Percentiles rank a stretch among this genome's conserved stretches.
Conservation (phyloP, 2,797 vertebrate species). For the Antrozous pallidus region DNA sequence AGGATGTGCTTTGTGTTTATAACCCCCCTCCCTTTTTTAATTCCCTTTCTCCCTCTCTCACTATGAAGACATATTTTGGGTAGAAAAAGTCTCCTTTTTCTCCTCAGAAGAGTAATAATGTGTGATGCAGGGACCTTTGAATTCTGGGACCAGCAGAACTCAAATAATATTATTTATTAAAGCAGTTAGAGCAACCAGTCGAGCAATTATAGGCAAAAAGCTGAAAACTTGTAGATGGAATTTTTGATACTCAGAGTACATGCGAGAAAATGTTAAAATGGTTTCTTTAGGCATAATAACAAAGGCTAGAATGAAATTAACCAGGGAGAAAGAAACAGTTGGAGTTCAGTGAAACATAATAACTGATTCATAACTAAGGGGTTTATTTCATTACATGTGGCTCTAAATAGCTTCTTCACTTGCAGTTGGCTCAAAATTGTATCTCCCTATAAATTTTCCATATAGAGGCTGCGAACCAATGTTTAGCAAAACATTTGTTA, state of each 20-base stretch:
- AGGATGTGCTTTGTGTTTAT: neutral
- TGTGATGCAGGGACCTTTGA: constrained; percentile 12
- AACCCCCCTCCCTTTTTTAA: neutral
- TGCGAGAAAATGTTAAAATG: constrained; percentile 70
- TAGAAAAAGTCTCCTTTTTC: neutral
- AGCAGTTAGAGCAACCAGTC: constrained; percentile 60
- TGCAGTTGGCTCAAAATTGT: constrained; percentile 49
- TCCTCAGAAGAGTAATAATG: constrained; percentile 47
- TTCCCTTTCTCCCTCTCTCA: neutral
- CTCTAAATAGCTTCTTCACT: constrained; percentile 70
- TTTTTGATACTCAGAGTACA: constrained; percentile 69
- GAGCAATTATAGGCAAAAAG: constrained; percentile 72
- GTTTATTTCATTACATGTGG: constrained; percentile 70
- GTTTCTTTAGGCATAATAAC: constrained; percentile 74
- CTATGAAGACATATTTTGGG: neutral
- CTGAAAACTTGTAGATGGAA: constrained; percentile 62
- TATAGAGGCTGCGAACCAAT: constrained; percentile 15
- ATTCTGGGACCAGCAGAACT: constrained; percentile 32
- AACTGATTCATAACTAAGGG: constrained; percentile 76
- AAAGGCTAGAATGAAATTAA: constrained; percentile 74
- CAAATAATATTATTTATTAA: constrained; percentile 75
- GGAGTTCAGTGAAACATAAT: constrained; percentile 74
- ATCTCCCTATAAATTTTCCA: constrained; percentile 61
- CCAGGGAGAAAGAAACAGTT: constrained; percentile 73
- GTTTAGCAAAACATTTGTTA: constrained; percentile 59